These are phyloP conservation scores for Alviniconcha strummeri DNA, from an alignment of 2,888 invertebrate species.

Conservation along the genomic window DNA sequence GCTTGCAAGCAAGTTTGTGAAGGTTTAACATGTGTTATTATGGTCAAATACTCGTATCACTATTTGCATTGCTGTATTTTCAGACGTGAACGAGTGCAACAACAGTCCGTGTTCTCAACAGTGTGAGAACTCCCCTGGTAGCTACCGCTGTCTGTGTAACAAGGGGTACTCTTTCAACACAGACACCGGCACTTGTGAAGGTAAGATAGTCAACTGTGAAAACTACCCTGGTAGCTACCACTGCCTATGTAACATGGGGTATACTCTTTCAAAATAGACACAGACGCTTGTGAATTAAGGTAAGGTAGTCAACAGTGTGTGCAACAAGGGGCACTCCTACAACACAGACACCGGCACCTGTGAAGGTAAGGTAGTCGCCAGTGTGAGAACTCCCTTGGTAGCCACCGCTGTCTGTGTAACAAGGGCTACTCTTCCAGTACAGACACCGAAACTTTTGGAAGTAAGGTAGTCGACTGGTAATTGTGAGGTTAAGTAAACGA, in stretches of 20 bases:
- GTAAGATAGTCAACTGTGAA: not conserved
- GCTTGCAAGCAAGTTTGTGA: too few species aligned
- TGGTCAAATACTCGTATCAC: too few species aligned
- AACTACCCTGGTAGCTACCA: too few species aligned
- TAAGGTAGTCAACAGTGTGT: too few species aligned
- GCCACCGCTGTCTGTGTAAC: constrained; percentile 10
- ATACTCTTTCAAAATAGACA: too few species aligned
- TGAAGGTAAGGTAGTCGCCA: too few species aligned
- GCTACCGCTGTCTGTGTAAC: constrained; percentile 11
- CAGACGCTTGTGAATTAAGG: too few species aligned
- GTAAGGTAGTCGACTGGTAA: not conserved
- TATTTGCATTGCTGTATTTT: not conserved
- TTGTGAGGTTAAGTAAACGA: too few species aligned
- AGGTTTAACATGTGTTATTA: too few species aligned
- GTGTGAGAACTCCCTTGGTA: not conserved
- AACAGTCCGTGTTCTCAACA: not conserved
- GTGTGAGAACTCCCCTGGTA: constrained; percentile 3
- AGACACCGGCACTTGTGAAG: not conserved
- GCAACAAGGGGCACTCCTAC: too few species aligned
- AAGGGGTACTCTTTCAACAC: not conserved
- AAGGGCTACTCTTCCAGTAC: not conserved
- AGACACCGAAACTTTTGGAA: not conserved
- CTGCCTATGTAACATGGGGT: too few species aligned
- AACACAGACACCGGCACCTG: too few species aligned
- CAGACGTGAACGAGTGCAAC: constrained; percentile 15